Evolutionary conservation across 2,888 invertebrate species (phyloP).

Genomic region (Allacma fusca): DNA sequence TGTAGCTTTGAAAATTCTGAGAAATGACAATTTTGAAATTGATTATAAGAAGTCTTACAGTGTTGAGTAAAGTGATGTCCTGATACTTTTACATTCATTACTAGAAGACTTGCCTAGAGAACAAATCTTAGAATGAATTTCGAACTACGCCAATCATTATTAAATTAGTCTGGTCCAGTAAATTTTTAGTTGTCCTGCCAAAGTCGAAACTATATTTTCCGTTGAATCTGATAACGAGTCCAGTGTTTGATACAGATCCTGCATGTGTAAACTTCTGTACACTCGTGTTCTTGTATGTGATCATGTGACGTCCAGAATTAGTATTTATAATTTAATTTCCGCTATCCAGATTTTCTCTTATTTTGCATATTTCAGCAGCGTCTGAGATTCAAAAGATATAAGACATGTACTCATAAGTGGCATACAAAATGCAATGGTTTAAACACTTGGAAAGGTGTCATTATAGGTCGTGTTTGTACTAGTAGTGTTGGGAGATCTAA

Average conservation of each 20-base stretch:
- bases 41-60: slow-evolving; percentile 16
- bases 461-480: not conserved
- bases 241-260: not conserved
- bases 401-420: not conserved
- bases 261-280: not conserved
- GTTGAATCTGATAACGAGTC: not conserved
- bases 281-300: slow-evolving; percentile 1
- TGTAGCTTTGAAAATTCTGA: not conserved
- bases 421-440: not conserved
- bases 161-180: not conserved
- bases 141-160: not conserved
- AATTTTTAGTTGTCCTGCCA: not conserved
- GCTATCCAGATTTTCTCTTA: slow-evolving; percentile 16
- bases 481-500: not conserved
- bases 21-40: not conserved
- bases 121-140: slow-evolving; percentile 54
- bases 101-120: slow-evolving; percentile 51
- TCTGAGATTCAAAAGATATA: slow-evolving; percentile 10
- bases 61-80: slow-evolving; percentile 3
- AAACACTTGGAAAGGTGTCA: not conserved
- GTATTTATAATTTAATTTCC: not conserved
- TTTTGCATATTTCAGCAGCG: slow-evolving; percentile 23
- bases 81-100: slow-evolving; percentile 43
- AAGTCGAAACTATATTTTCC: not conserved
- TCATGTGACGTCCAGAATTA: slow-evolving; percentile 20